Conservation (phyloP, 1,140 invertebrate species). For the Asbolus verrucosus region DNA sequence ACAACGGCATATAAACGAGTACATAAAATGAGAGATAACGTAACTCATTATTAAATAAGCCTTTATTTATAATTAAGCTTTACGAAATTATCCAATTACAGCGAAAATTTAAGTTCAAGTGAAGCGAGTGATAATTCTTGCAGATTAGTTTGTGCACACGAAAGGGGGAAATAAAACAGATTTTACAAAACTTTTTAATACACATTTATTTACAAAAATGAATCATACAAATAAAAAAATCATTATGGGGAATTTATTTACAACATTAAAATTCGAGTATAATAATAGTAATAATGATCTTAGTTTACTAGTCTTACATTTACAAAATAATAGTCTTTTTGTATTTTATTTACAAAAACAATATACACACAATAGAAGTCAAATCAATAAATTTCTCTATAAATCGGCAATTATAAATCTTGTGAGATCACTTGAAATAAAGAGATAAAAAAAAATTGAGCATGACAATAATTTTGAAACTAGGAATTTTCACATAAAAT, state of each 20-base stretch:
- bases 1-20: constrained; percentile 20
- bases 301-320: constrained; percentile 49
- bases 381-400: constrained; percentile 18
- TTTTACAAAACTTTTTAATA: constrained; percentile 44
- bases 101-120: not conserved
- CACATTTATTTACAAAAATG: constrained; percentile 65
- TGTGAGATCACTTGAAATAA: constrained; percentile 46
- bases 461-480: constrained; percentile 32
- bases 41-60: constrained; percentile 38
- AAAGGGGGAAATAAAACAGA: constrained; percentile 2
- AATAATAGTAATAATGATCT: constrained; percentile 42
- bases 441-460: constrained; percentile 30
- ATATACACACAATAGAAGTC: constrained; percentile 41
- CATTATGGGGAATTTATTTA: constrained; percentile 58
- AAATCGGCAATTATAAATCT: constrained; percentile 22
- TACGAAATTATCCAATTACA: constrained; percentile 24
- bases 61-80: constrained; percentile 35
- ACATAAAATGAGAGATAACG: constrained; percentile 27
- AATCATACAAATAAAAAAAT: constrained; percentile 62
- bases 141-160: too few relatives aligned
- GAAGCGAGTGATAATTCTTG: constrained; percentile 1
- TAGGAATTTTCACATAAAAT: constrained; percentile 18
- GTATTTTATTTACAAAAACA: constrained; percentile 45
- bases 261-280: constrained; percentile 57
- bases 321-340: constrained; percentile 53